Base-by-base conservation (phyloP, 2,888 invertebrate genomes). In the Callyntrura sp. region DNA sequence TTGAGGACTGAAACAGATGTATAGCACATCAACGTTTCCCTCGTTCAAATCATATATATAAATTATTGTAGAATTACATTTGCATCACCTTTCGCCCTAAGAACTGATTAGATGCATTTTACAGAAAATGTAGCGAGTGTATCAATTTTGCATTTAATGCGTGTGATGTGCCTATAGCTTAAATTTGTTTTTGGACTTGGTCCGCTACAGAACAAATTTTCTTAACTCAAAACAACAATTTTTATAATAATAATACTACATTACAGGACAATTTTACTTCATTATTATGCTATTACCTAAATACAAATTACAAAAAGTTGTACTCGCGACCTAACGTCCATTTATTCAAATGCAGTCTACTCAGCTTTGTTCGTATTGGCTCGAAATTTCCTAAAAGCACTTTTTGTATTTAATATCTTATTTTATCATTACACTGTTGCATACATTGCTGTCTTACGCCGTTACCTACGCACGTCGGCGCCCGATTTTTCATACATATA, bases 301-400 rank as follows among this genome's bases (percentile, higher is more conserved):
- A 62, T 70, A 70, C 70, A 73, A 48, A 73, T 73, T 78, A 57
- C 78, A 51, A 28, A 78, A 76, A 28, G 20, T 78, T 78, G 78
- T 78, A 78, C 57, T 78, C 57, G n/a, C 55, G 17, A n/a, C 14
- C 23, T 12, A 78, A 57, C 25, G 43, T 43, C 43, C 11, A 62
- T 20, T 28, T 62, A 43, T 73, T 43, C 1, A 45, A 79, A 81
- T 62, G 81, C 81, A 81, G 81, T 81, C 81, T 81, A 81, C 81
- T 43, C 62, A 81, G 62, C 81, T 81, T 81, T 81, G 60, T 81
- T 81, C 81, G 62, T 62, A n/a, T 43, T 81, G 81, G 81, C 81
- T 81, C 62, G 81, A 60, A 81, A 81, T 81, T 79, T 81, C 43
- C 81, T 81, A 81, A 81, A 81, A 81, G 81, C 81, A 81, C 81